Evolutionary conservation across 2,797 vertebrate species (phyloP), one percentile per base, ranked within the genome.

Genomic region (Siniperca undulata): DNA sequence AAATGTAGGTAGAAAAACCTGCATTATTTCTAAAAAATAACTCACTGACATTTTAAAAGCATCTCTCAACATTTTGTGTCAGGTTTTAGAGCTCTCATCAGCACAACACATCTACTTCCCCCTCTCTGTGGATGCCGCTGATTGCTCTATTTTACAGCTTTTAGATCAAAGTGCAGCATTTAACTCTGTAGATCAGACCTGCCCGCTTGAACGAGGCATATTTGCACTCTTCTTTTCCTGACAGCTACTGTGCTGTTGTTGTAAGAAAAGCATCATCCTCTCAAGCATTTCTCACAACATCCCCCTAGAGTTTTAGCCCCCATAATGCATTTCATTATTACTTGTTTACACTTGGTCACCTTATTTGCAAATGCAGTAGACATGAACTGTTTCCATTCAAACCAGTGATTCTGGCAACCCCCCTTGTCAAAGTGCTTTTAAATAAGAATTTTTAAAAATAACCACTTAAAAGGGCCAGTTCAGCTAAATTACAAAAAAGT

Each of bases 81-180:
- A 60, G 44, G n/a, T 71, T 81, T 85, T 42, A 16, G 12, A 50
- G 36, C 27, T 27, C 34, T 73, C 44, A 58, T 81, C 60, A 70
- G 7, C 36, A 73, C 27, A 70, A 62, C 34, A 64, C 16, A 68
- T 30, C 46, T 48, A 4, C 53, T 20, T 78, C 60, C 44, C 48
- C 22, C 12, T 62, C 44, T 61, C 46, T 59, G 36, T 70, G 34
- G 56, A 69, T 60, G 74, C 44, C 0, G 1, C 56, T 64, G 73
- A 83, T 78, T 36, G 86, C 82, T 90, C 72, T 61, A 48, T 85
- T 87, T 70, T 78, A 61, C 56, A 65, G 70, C 77, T 84, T 81
- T 86, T 48, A 84, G 66, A 88, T 87, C 81, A 84, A 83, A 80
- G 60, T 68, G 60, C 46, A 64, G 64, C 74, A 52, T 82, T 88